Conservation (phyloP, 2,888 invertebrate genomes). For the Pheosia gnoma region DNA sequence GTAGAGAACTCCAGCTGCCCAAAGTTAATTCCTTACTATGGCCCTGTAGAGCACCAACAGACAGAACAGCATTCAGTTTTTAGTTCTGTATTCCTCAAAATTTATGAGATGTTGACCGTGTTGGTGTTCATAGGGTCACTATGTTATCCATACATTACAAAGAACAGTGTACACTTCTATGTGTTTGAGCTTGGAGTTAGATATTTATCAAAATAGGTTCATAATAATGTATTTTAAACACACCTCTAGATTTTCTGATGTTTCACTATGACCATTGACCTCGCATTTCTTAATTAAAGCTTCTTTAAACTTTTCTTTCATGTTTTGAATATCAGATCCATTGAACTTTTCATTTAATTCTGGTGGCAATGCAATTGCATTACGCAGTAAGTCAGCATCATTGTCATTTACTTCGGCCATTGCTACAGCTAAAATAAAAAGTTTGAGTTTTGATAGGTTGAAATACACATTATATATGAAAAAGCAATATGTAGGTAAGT, state of each 20-base stretch:
- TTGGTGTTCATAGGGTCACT: too few relatives aligned
- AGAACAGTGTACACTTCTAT: too few relatives aligned
- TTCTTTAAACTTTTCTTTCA: slow-evolving; percentile 72
- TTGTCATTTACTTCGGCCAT: slow-evolving; percentile 15
- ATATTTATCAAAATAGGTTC: too few relatives aligned
- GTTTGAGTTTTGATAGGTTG: not conserved
- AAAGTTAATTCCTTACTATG: too few relatives aligned
- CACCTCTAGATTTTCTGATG: slow-evolving; percentile 82
- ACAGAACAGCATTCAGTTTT: too few relatives aligned
- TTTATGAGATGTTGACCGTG: too few relatives aligned
- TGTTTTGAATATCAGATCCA: slow-evolving; percentile 47
- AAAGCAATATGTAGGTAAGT: too few relatives aligned
- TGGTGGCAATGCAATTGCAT: slow-evolving; percentile 49
- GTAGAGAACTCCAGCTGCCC: too few relatives aligned
- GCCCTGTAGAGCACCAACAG: too few relatives aligned
- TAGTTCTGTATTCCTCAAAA: too few relatives aligned
- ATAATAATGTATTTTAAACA: slow-evolving; percentile 23
- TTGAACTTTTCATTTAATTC: slow-evolving; percentile 59
- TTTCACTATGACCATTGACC: slow-evolving; percentile 84
- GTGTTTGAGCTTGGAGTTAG: too few relatives aligned
- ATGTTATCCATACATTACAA: too few relatives aligned
- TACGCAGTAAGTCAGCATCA: slow-evolving; percentile 3
- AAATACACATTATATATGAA: not conserved
- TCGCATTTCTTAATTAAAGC: slow-evolving; percentile 86
- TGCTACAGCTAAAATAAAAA: slow-evolving; percentile 18